These are phyloP conservation scores for Deroplatys truncata DNA, from an alignment of 2,888 invertebrate species.

Conservation along the genomic window DNA sequence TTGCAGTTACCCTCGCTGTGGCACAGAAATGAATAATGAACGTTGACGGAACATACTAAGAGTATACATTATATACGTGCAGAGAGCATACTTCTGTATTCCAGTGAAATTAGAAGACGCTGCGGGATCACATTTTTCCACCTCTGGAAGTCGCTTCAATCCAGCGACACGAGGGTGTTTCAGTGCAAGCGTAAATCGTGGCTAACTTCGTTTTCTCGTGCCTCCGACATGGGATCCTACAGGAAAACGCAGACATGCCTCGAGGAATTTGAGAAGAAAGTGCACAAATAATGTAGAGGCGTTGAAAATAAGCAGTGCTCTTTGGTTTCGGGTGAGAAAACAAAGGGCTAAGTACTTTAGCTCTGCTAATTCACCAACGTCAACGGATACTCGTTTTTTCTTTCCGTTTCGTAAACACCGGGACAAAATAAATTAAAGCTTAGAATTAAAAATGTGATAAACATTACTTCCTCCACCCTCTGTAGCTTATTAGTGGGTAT, in stretches of 20 bases:
- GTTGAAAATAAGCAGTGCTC: neutral
- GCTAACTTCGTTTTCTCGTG: neutral
- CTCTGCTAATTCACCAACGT: no score
- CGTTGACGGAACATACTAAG: no score
- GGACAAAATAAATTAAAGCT: no score
- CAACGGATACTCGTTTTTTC: no score
- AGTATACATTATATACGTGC: neutral
- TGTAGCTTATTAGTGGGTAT: no score
- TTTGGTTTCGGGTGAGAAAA: neutral
- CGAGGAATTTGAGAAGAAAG: neutral
- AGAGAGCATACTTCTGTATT: neutral
- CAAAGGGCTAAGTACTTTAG: no score
- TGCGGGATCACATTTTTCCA: neutral
- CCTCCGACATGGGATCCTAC: neutral
- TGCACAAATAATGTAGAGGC: neutral
- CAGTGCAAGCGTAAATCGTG: neutral
- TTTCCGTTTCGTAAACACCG: no score
- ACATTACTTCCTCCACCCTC: no score
- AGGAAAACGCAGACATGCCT: neutral
- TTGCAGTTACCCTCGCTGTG: no score
- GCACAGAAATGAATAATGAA: no score
- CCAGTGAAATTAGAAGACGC: neutral
- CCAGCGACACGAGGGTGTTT: neutral
- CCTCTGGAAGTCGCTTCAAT: neutral
- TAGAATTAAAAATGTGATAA: no score